Evolutionary conservation across 2,888 invertebrate species (phyloP).

Genomic region (Cepaea hortensis): DNA sequence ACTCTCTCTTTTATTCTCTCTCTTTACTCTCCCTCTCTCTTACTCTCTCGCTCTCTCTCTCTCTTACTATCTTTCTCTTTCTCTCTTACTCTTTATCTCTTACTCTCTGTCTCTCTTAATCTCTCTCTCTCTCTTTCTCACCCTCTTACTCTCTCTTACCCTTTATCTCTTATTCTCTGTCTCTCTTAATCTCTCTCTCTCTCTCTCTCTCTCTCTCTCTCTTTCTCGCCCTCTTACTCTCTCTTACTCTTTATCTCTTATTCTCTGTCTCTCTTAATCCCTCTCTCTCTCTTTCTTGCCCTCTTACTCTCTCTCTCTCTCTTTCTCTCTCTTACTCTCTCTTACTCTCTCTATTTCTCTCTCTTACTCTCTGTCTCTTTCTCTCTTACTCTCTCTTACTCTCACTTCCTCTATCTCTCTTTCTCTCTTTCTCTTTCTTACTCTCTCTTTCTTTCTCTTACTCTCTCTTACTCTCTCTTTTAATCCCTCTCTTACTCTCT

Average conservation of each 20-base stretch:
- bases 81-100: neutral
- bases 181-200: neutral
- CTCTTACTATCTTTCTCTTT: no score
- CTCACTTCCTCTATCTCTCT: no score
- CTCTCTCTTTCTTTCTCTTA: no score
- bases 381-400: no score
- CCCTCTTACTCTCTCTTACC: neutral
- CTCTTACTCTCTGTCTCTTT: neutral
- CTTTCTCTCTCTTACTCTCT: neutral
- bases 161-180: no score
- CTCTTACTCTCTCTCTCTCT: neutral
- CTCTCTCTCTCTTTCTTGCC: neutral
- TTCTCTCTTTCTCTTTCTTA: neutral
- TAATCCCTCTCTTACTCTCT: neutral
- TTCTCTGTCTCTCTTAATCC: no score
- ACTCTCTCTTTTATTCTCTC: no score
- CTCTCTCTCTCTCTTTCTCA: neutral
- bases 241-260: neutral
- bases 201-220: constrained; percentile 7
- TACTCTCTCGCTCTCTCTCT: no score
- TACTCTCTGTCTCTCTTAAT: neutral
- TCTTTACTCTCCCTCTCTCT: no score
- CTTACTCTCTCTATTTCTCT: neutral
- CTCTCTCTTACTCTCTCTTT: no score
- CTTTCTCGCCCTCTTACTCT: constrained; percentile 17